Base-by-base conservation (phyloP, 2,888 invertebrate genomes). In the Pristionchus entomophagus region DNA sequence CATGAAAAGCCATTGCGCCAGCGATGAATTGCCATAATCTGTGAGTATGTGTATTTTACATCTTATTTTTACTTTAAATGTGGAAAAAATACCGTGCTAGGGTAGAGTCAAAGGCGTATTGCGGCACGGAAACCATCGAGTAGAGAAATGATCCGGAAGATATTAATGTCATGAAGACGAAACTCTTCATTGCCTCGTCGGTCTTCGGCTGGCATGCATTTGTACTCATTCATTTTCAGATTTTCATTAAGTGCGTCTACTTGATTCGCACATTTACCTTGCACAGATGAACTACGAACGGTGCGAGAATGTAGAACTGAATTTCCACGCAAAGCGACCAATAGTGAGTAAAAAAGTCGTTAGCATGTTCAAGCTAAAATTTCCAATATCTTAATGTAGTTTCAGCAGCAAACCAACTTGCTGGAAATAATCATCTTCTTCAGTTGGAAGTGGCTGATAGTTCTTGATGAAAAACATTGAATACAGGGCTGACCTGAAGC, bases 51-150 rank as follows among this genome's bases (percentile, higher is more conserved):
- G n/a, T n/a, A n/a, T n/a, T n/a, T n/a, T n/a, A n/a, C n/a, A n/a
- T n/a, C n/a, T 32, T 62, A 1, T 14, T 14, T 1, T 32, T 4
- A 62, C n/a, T 32, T 26, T n/a, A 56, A 56, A 56, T 56, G 22
- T n/a, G n/a, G 5, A 5, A 29, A 62, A 10, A 65, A 26, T 62
- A n/a, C 65, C 65, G 32, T 29, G 65, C 35, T 2, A 29, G 65
- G 12, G 65, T 65, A 6, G 29, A 89, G 35, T 89, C 89, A 85
- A 53, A 88, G 80, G 65, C 65, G 35, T 65, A 32, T 65, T 65
- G 65, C 17, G 29, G 65, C 17, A 35, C 35, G 1, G 35, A 19
- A 17, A 65, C 5, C 5, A 65, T 19, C 1, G 65, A 65, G 35
- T 35, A 65, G 0, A 35, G 19, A 35, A 65, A 65, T 14, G 65